phyloP scores from a whole-genome alignment of 1,140 invertebrate species.

The Diploscapter pachys region DNA sequence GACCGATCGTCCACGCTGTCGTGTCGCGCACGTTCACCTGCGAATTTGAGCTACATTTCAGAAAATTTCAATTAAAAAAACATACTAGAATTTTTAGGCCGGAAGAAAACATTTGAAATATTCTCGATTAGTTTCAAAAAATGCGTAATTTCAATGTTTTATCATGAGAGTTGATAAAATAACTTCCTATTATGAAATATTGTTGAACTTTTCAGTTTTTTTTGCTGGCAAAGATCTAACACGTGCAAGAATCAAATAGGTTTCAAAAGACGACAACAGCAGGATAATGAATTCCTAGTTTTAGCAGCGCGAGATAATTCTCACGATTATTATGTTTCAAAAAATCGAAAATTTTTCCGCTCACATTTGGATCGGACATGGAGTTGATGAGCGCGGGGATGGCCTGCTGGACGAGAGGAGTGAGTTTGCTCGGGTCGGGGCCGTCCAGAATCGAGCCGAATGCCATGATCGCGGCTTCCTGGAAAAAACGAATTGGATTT shows the following conservation, averaged over 20 bases:
- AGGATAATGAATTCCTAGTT: too few relatives aligned
- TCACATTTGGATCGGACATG: slow-evolving; percentile 78
- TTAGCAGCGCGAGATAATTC: too few relatives aligned
- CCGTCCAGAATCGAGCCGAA: slow-evolving; percentile 95
- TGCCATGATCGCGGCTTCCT: slow-evolving; percentile 97
- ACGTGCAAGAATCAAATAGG: too few relatives aligned
- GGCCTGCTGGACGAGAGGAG: slow-evolving; percentile 89
- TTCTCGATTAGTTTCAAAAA: too few relatives aligned
- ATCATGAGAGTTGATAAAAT: too few relatives aligned
- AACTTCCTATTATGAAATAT: too few relatives aligned
- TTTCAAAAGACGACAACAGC: too few relatives aligned
- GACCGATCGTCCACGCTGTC: slow-evolving; percentile 92
- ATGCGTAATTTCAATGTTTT: too few relatives aligned
- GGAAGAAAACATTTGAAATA: too few relatives aligned
- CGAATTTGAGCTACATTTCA: slow-evolving; percentile 17
- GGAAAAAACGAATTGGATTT: slow-evolving; percentile 32
- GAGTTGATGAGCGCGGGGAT: slow-evolving; percentile 88
- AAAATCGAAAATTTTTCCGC: not conserved
- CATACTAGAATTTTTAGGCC: not conserved
- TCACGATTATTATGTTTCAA: too few relatives aligned
- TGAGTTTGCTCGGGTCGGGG: slow-evolving; percentile 78
- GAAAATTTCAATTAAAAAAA: slow-evolving; percentile 3
- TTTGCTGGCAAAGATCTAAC: too few relatives aligned
- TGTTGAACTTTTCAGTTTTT: too few relatives aligned
- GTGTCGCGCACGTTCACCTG: slow-evolving; percentile 85